Conservation (phyloP, 2,113 vertebrate genomes). For the Prinia subflava region DNA sequence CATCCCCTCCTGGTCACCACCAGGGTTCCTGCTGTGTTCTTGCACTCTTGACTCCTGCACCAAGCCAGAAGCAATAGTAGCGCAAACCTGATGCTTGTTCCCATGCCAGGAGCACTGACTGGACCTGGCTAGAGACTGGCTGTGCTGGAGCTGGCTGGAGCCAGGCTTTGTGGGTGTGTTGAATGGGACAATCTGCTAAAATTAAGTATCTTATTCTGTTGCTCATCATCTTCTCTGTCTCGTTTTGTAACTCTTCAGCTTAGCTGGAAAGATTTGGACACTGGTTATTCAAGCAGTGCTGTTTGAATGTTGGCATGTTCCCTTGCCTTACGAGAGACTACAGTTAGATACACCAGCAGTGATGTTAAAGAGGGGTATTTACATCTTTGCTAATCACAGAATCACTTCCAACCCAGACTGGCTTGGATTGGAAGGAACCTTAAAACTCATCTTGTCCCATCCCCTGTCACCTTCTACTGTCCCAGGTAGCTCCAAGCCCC, state of each 20-base stretch:
- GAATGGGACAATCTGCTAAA: neutral
- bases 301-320: neutral
- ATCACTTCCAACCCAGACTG: neutral
- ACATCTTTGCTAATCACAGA: neutral
- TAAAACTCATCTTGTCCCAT: neutral
- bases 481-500: neutral
- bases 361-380: rapidly evolving
- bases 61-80: neutral
- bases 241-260: neutral
- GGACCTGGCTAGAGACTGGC: neutral
- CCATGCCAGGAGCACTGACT: neutral
- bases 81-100: neutral
- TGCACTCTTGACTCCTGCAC: slow-evolving; percentile 9
- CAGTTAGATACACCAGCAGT: neutral
- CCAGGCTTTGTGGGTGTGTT: neutral
- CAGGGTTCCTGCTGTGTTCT: neutral
- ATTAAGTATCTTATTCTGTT: neutral
- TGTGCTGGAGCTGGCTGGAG: neutral
- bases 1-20: neutral
- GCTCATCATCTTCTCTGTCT: neutral
- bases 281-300: neutral
- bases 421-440: neutral
- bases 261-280: neutral
- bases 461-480: neutral
- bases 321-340: neutral